Percentiles rank a stretch among this genome's conserved stretches.
These are phyloP conservation scores for Haliclona indistincta DNA, from an alignment of 37 sponge, comb jelly and placozoan genomes.

Conservation along the genomic window DNA sequence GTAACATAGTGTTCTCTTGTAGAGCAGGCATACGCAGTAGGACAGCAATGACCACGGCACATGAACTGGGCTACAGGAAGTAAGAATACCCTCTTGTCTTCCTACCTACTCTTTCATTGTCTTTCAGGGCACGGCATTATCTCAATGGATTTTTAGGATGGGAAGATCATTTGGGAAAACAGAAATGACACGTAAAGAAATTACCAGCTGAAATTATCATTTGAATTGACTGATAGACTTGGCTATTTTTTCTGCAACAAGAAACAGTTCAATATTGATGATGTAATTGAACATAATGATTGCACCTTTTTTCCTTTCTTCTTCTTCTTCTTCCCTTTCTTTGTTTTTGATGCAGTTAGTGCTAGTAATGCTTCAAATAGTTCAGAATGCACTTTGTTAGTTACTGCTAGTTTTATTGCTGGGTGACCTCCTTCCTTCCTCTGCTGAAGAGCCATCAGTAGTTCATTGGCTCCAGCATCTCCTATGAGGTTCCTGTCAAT, in stretches of 20 bases:
- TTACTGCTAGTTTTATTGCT: constrained; percentile 33
- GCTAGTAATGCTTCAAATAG: constrained; percentile 46
- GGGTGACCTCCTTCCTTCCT: constrained; percentile 61
- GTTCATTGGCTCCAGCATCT: constrained; percentile 61
- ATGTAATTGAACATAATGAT: no score
- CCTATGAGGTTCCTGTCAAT: constrained; percentile 67
- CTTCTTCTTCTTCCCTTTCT: neutral
- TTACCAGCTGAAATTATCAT: no score
- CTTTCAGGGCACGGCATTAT: constrained; percentile 60
- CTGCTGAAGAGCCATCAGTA: constrained; percentile 49
- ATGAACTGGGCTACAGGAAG: constrained; percentile 75
- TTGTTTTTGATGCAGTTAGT: constrained; percentile 10
- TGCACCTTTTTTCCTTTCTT: constrained; percentile 1
- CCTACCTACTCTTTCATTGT: neutral
- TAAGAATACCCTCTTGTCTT: constrained; percentile 5
- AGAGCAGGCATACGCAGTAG: constrained; percentile 71
- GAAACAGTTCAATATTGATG: no score
- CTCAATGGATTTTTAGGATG: constrained; percentile 63
- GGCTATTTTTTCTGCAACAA: no score
- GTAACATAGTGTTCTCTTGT: constrained; percentile 77
- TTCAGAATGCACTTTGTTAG: constrained; percentile 35
- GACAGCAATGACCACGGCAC: constrained; percentile 61
- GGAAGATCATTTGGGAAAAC: constrained; percentile 18
- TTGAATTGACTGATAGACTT: no score
- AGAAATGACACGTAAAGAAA: no score